A percentile compares a stretch with the other conserved stretches of the same genome.
Conservation (phyloP, 2,888 invertebrate genomes). For the Cancer borealis region DNA sequence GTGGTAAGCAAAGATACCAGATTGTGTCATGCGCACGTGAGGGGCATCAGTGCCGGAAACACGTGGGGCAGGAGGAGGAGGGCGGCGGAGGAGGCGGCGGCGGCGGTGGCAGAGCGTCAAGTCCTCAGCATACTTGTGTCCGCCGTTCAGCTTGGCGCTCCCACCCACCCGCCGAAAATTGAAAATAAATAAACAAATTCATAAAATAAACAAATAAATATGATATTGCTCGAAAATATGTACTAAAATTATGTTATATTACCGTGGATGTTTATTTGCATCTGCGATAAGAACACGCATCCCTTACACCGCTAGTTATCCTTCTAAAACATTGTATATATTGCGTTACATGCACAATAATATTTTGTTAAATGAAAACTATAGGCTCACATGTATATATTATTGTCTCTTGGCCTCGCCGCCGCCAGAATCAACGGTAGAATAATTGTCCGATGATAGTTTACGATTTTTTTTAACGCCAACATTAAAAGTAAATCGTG, state of each 20-base stretch:
- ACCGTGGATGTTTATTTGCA: not conserved
- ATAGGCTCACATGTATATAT: not conserved
- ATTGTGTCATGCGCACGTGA: slow-evolving; percentile 59
- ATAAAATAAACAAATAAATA: not conserved
- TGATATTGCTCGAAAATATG: not conserved
- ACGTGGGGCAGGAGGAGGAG: not conserved
- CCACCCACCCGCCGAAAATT: not conserved
- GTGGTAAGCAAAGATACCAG: slow-evolving; percentile 29
- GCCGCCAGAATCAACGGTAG: not conserved
- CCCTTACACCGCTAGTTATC: not conserved
- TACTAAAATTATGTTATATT: not conserved
- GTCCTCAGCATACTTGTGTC: not conserved
- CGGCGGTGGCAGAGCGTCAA: not conserved
- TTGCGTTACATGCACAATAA: not conserved
- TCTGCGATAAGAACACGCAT: not conserved
- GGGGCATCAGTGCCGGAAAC: slow-evolving; percentile 28
- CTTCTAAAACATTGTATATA: not conserved
- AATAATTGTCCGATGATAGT: not conserved
- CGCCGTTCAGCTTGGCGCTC: slow-evolving; percentile 25
- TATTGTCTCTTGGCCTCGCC: not conserved
- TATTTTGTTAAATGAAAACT: not conserved
- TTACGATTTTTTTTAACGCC: not conserved
- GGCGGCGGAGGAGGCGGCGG: not conserved
- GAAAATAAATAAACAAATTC: not conserved
- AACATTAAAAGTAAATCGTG: not conserved